Percentiles rank a stretch among this genome's conserved stretches.
Conservation (phyloP, 2,113 vertebrate genomes). For the Ahaetulla prasina region DNA sequence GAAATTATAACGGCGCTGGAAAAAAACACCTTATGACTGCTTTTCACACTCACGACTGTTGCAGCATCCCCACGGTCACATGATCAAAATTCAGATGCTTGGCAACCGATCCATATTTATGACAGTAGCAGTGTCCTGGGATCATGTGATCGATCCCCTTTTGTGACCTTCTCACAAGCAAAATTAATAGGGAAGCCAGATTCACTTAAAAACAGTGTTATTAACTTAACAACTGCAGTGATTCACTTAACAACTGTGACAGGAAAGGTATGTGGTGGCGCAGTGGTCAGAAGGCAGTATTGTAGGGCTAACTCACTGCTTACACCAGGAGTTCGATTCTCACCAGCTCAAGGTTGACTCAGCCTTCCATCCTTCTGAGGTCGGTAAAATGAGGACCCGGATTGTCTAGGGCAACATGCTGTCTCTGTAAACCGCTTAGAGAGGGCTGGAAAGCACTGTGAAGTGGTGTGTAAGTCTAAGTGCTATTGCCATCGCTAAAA, state of each 20-base stretch:
- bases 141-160: background rate
- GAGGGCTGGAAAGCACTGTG: background rate
- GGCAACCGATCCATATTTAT: background rate
- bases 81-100: background rate
- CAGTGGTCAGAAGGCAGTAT: background rate
- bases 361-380: background rate
- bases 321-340: background rate
- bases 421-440: background rate
- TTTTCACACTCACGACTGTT: background rate
- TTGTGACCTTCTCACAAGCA: background rate
- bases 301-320: background rate
- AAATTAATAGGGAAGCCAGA: background rate
- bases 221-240: background rate
- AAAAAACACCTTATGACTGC: background rate
- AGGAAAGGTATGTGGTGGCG: background rate
- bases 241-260: background rate
- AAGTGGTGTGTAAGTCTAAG: background rate
- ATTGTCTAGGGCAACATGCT: background rate
- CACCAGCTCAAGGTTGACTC: background rate
- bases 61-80: background rate
- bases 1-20: background rate
- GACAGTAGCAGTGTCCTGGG: background rate
- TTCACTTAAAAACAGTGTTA: background rate
- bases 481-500: background rate
- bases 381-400: background rate